Percentiles rank a stretch among this genome's conserved stretches.
These are phyloP conservation scores for Nasonovia ribisnigri DNA, from an alignment of 2,888 invertebrate genomes.

Conservation along the genomic window DNA sequence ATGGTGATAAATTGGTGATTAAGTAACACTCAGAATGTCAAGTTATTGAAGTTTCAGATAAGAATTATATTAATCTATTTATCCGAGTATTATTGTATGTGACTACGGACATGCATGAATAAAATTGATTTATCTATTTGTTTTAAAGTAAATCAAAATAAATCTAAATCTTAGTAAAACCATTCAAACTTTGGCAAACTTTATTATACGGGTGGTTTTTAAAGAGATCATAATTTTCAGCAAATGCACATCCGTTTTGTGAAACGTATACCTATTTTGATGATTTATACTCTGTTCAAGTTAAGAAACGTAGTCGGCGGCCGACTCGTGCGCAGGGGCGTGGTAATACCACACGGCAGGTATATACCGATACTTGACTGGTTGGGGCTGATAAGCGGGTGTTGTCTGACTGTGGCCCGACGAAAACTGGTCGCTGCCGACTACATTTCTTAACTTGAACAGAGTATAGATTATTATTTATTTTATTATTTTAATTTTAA, in stretches of 20 bases:
- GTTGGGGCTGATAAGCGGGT: no score
- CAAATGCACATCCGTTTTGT: background rate
- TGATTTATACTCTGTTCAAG: no score
- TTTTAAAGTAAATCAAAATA: background rate
- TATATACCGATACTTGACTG: no score
- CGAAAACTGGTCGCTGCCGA: no score
- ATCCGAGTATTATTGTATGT: background rate
- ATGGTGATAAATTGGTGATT: background rate
- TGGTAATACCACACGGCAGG: no score
- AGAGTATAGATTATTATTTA: no score
- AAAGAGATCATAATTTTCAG: background rate
- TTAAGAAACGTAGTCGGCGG: no score
- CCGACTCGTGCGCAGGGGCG: no score
- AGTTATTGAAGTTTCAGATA: background rate
- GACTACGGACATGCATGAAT: background rate
- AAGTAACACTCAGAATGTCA: background rate
- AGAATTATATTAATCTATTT: background rate
- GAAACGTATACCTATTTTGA: background rate
- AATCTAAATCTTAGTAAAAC: background rate
- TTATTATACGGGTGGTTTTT: background rate
- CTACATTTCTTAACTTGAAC: no score
- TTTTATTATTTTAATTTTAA: no score
- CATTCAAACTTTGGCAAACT: background rate
- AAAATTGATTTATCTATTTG: background rate
- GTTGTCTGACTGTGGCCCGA: no score